Conservation (phyloP, 2,797 vertebrate species). For the Mionectes olivaceus region DNA sequence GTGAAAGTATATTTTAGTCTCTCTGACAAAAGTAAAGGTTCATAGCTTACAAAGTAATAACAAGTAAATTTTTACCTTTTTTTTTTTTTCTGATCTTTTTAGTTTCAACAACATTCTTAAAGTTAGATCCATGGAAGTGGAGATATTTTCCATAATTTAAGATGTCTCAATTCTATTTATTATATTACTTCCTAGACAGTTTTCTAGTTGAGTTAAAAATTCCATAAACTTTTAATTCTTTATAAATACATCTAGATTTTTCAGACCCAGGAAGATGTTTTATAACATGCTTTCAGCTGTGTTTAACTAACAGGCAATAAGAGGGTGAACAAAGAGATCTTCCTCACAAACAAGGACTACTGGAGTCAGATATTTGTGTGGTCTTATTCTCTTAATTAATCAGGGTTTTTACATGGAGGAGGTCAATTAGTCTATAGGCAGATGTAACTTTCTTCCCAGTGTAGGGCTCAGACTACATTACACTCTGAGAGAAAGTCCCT, state of each 20-base stretch:
- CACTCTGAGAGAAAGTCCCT: neutral
- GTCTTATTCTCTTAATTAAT: neutral
- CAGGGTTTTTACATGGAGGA: neutral
- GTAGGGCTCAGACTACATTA: neutral
- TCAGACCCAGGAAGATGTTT: neutral
- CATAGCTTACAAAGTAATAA: neutral
- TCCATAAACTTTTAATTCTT: neutral
- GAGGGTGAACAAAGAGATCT: neutral
- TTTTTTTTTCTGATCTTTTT: neutral
- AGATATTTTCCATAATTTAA: neutral
- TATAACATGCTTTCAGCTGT: neutral
- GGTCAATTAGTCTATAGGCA: neutral
- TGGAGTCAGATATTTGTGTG: neutral
- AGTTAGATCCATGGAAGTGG: neutral
- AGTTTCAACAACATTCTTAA: neutral
- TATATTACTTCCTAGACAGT: neutral
- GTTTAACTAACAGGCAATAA: neutral
- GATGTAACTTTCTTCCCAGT: neutral
- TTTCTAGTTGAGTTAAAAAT: neutral
- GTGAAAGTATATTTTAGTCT: neutral
- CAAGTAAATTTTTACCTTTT: neutral
- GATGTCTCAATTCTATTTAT: neutral
- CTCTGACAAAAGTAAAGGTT: neutral
- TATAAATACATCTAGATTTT: neutral
- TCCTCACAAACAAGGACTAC: neutral